Percentiles rank a stretch among this genome's conserved stretches.
Conservation (phyloP, 1,140 invertebrate genomes). For the Zaprionus inermis region DNA sequence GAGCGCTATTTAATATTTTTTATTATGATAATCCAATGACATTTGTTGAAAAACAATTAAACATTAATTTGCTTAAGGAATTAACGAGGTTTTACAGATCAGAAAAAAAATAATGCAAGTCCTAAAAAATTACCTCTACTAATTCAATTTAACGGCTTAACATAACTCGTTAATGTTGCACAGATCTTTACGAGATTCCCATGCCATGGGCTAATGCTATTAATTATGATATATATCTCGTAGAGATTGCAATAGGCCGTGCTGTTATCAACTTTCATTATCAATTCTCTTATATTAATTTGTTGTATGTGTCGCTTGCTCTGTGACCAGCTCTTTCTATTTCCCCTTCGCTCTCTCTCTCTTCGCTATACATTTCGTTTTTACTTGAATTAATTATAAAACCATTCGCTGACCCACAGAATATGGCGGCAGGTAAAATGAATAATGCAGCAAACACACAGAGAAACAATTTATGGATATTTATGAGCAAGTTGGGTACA, state of each 20-base stretch:
- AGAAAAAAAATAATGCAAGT: neutral
- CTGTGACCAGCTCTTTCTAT: neutral
- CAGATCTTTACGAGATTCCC: neutral
- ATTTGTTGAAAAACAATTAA: neutral
- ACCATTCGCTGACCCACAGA: slow-evolving; percentile 20
- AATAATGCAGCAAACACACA: slow-evolving; percentile 64
- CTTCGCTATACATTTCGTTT: slow-evolving; percentile 39
- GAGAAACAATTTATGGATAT: slow-evolving; percentile 60
- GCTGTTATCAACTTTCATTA: slow-evolving; percentile 40
- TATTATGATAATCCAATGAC: neutral
- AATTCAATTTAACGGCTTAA: neutral
- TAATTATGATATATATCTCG: slow-evolving; percentile 14
- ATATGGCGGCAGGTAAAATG: slow-evolving; percentile 67
- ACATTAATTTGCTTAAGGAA: slow-evolving; percentile 2
- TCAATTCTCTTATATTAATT: slow-evolving; percentile 45
- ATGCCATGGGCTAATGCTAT: neutral
- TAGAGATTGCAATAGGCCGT: slow-evolving; percentile 13
- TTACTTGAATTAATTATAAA: slow-evolving; percentile 56
- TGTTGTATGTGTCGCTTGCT: slow-evolving; percentile 31
- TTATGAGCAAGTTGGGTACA: slow-evolving; percentile 54
- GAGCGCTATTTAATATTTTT: neutral
- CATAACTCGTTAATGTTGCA: neutral
- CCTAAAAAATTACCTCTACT: neutral
- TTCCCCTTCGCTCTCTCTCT: neutral
- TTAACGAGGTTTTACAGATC: neutral